Conservation (phyloP, 2,888 invertebrate genomes). For the Gortyna flavago region DNA sequence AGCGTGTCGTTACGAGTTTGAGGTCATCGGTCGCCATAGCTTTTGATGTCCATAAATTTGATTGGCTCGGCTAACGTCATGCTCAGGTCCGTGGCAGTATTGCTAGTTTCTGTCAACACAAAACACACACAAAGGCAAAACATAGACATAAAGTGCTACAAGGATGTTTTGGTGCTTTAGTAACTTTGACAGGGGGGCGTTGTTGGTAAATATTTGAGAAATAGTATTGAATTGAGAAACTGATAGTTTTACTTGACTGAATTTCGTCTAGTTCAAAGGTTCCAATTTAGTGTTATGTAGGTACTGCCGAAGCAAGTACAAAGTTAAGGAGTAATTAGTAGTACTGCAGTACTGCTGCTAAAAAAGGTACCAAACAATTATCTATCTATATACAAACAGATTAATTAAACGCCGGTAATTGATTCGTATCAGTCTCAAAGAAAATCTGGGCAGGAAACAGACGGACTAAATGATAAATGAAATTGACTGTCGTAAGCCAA, state of each 20-base stretch:
- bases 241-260: not conserved
- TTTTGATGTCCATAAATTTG: slow-evolving; percentile 20
- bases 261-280: not conserved
- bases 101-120: not conserved
- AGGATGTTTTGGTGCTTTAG: not conserved
- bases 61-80: slow-evolving; percentile 10
- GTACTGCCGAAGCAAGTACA: too few relatives aligned
- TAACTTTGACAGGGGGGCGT: not conserved
- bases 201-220: not conserved
- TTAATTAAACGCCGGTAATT: not conserved
- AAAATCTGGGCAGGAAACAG: not conserved
- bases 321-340: not conserved
- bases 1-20: not conserved
- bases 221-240: not conserved
- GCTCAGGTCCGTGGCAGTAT: slow-evolving; percentile 1
- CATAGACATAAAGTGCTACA: not conserved
- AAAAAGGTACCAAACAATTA: not conserved
- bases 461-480: not conserved
- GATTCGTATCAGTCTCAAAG: not conserved
- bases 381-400: not conserved
- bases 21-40: slow-evolving; percentile 3
- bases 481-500: not conserved
- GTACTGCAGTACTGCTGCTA: not conserved
- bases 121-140: not conserved
- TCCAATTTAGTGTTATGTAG: too few relatives aligned